A percentile compares a stretch with the other conserved stretches of the same genome.
Conservation (phyloP, 1,140 invertebrate genomes). For the Asbolus verrucosus region DNA sequence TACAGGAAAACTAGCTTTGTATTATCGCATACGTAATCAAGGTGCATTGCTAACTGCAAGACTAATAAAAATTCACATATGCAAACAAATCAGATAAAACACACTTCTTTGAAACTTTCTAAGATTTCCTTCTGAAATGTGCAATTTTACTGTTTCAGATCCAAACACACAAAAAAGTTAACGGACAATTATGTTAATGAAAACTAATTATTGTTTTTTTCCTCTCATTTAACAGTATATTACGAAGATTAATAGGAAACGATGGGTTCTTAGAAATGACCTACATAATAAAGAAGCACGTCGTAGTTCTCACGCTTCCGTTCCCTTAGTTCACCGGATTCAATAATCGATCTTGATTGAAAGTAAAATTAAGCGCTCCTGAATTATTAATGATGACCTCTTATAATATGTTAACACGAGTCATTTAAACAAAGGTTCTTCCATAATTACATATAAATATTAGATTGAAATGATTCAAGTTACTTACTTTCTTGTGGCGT, state of each 20-base stretch:
- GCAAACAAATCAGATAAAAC: too few relatives aligned
- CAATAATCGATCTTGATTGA: conserved; percentile 35
- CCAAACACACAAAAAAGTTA: too few relatives aligned
- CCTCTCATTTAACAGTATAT: too few relatives aligned
- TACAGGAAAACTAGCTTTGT: too few relatives aligned
- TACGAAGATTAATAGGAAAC: conserved; percentile 1
- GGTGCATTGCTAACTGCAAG: too few relatives aligned
- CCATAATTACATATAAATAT: not conserved
- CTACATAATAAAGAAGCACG: conserved; percentile 29
- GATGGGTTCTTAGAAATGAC: conserved; percentile 11
- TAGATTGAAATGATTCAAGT: not conserved
- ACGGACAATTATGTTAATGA: too few relatives aligned
- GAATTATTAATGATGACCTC: conserved; percentile 32
- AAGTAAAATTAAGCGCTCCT: conserved; percentile 21
- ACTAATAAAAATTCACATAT: too few relatives aligned
- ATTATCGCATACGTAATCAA: too few relatives aligned
- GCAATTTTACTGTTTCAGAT: too few relatives aligned
- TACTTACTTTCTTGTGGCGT: conserved; percentile 66
- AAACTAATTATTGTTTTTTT: too few relatives aligned
- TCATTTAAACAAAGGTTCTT: conserved; percentile 10
- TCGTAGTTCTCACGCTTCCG: conserved; percentile 31
- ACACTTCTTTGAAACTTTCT: too few relatives aligned
- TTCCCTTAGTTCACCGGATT: conserved; percentile 24
- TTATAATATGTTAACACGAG: conserved; percentile 1
- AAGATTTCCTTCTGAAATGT: too few relatives aligned